These are phyloP conservation scores for Aphidius ervi DNA, from an alignment of 1,140 invertebrate species.

Conservation along the genomic window DNA sequence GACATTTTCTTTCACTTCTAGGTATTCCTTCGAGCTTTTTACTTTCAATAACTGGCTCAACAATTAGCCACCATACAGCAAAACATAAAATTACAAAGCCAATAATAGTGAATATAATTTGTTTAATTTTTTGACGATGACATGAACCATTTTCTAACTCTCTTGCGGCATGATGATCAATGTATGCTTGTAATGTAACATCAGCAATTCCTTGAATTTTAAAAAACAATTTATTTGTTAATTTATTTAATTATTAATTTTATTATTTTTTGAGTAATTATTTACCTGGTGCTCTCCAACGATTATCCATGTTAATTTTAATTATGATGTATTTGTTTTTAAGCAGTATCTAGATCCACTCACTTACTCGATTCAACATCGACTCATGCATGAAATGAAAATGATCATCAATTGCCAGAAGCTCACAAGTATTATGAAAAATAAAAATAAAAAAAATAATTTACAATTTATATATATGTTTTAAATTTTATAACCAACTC, in stretches of 20 bases:
- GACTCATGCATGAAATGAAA: not conserved
- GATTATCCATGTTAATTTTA: slow-evolving; percentile 14
- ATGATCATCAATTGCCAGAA: slow-evolving; percentile 15
- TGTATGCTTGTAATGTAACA: slow-evolving; percentile 30
- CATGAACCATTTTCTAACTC: slow-evolving; percentile 21
- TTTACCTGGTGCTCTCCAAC: slow-evolving; percentile 23
- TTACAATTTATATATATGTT: slow-evolving; percentile 1
- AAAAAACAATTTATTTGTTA: not conserved
- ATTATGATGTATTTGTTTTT: not conserved
- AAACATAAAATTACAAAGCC: slow-evolving; percentile 25
- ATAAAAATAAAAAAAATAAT: not conserved
- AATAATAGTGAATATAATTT: slow-evolving; percentile 26
- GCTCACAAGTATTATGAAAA: not conserved
- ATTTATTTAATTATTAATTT: no score
- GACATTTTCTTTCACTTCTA: slow-evolving; percentile 15
- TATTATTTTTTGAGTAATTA: not conserved
- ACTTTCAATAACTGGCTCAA: slow-evolving; percentile 29
- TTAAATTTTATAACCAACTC: slow-evolving; percentile 2
- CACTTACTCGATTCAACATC: slow-evolving; percentile 4
- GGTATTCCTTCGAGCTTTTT: slow-evolving; percentile 7
- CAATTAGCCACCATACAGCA: slow-evolving; percentile 33
- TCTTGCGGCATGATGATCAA: slow-evolving; percentile 20
- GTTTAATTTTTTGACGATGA: slow-evolving; percentile 25
- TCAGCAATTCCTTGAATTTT: slow-evolving; percentile 27
- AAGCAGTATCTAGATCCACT: slow-evolving; percentile 1